Evolutionary conservation across 1,140 invertebrate species (phyloP).

Genomic region (Drosophila suzukii): DNA sequence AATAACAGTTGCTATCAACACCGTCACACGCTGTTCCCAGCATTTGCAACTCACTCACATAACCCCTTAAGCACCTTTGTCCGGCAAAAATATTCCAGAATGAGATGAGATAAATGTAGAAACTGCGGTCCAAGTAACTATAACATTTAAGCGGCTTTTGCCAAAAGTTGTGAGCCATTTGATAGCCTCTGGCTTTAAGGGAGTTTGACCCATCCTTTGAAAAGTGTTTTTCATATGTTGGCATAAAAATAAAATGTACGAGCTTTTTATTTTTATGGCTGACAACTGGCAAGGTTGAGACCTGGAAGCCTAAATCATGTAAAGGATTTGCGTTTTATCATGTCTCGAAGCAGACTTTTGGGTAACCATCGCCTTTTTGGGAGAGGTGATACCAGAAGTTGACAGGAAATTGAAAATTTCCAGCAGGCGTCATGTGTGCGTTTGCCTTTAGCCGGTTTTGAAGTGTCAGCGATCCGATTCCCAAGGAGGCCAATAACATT

Average conservation of each 20-base stretch:
- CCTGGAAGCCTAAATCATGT: slow-evolving; percentile 64
- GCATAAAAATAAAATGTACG: slow-evolving; percentile 35
- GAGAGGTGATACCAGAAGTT: background rate
- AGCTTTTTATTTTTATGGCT: slow-evolving; percentile 64
- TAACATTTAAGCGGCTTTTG: slow-evolving; percentile 76
- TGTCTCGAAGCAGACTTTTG: slow-evolving; percentile 21
- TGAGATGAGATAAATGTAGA: slow-evolving; percentile 9
- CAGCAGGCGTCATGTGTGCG: slow-evolving; percentile 35
- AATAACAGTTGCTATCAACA: slow-evolving; percentile 72
- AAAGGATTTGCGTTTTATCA: slow-evolving; percentile 74
- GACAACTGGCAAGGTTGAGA: slow-evolving; percentile 66
- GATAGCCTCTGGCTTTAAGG: slow-evolving; percentile 47
- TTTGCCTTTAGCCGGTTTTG: slow-evolving; percentile 10
- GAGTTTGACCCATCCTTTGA: background rate
- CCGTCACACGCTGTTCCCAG: slow-evolving; percentile 42
- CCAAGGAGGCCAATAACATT: slow-evolving; percentile 78
- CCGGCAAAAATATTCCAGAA: slow-evolving; percentile 14
- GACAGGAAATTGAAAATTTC: slow-evolving; percentile 81
- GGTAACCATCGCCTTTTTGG: slow-evolving; percentile 20
- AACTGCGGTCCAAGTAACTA: slow-evolving; percentile 65
- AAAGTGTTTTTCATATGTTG: slow-evolving; percentile 43
- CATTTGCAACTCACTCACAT: slow-evolving; percentile 18
- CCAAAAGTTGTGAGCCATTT: slow-evolving; percentile 69
- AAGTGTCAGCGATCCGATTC: slow-evolving; percentile 60
- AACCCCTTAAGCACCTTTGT: slow-evolving; percentile 51